Base-by-base conservation (phyloP, 2,797 vertebrate genomes). In the Bradypodion ventrale region DNA sequence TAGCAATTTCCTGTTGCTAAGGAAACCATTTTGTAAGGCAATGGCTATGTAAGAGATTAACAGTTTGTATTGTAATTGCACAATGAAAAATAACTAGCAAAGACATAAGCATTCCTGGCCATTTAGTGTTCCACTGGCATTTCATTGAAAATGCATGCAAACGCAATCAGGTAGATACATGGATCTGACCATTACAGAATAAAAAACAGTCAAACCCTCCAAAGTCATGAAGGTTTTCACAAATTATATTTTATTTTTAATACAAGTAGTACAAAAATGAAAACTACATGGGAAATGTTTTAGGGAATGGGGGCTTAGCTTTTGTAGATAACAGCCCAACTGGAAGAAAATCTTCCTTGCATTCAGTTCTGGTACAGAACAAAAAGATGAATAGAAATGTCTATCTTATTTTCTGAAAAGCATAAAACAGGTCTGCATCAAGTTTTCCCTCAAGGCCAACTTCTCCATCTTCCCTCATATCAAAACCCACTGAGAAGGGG, bases 51-150 rank as follows among this genome's bases (percentile, higher is more conserved):
- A 80, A 86, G 62, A 78, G 75, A 85, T 87, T 87, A 88, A 78
- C 84, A 89, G 78, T 88, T 89, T 93, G 90, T 89, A 82, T 66
- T 79, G 63, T 87, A 85, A 86, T 88, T 89, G 84, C 44, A 83
- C 72, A 89, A 85, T 32, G 83, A 75, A 62, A 88, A 88, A 85
- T 80, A 75, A 81, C 72, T 83, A 82, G 21, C 1, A 72, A 80
- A 2, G 85, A 85, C 35, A 75, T 37, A 23, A 75, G 37, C 60
- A 65, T 21, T 76, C 66, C 65, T 44, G 83, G 21, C 78, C 29
- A 49, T 29, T 9, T 21, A 1, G 2, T 32, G 9, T 42, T 89
- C 82, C 25, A 56, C 83, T 81, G 73, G 15, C n/a, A 16, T 49
- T 65, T 37, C 73, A 9, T 44, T 87, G 74, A 79, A 79, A 15